Conservation (phyloP, 2,797 vertebrate genomes). For the Microhierax caerulescens region DNA sequence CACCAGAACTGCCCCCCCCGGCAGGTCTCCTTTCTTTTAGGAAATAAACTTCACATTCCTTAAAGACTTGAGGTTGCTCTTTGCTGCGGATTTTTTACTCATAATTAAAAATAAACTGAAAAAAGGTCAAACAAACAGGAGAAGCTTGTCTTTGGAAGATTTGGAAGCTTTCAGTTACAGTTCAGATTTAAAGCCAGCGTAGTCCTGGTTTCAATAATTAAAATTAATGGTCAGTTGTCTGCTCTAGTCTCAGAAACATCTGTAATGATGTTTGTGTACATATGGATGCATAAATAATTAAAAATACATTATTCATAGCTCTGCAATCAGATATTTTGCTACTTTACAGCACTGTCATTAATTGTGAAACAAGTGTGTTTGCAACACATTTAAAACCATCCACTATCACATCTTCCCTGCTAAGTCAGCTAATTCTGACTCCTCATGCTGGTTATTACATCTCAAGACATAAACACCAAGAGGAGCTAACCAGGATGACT, state of each 20-base stretch:
- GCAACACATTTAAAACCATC: background rate
- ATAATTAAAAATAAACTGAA: background rate
- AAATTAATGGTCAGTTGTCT: background rate
- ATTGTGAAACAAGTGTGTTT: background rate
- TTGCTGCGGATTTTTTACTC: background rate
- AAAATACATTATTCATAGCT: background rate
- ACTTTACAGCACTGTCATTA: background rate
- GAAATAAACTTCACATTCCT: background rate
- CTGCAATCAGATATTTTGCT: background rate
- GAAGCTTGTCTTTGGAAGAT: background rate
- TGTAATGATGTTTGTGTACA: background rate
- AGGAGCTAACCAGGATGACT: background rate
- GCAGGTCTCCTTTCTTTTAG: background rate
- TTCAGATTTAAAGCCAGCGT: background rate
- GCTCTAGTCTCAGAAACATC: background rate
- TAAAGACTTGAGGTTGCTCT: background rate
- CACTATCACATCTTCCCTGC: background rate
- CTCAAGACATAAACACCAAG: background rate
- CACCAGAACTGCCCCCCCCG: accelerated
- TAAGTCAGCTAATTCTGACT: background rate
- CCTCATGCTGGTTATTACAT: background rate
- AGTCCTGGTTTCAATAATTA: background rate
- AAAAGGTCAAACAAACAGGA: background rate
- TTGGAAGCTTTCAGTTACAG: background rate
- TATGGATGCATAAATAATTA: background rate